These are phyloP conservation scores for Palloptera scutellata DNA, from an alignment of 2,888 invertebrate genomes.

Conservation along the genomic window DNA sequence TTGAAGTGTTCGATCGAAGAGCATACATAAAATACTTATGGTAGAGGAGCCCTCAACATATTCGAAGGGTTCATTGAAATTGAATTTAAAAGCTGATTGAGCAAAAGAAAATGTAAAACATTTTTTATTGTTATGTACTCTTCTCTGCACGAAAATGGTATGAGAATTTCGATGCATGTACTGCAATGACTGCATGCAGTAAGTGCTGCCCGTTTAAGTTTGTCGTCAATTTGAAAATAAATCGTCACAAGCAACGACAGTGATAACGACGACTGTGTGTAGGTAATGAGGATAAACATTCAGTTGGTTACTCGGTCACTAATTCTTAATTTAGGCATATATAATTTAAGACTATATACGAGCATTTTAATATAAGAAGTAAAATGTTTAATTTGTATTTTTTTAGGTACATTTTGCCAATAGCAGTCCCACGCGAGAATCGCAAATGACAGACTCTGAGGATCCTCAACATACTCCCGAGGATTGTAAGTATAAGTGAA, in stretches of 20 bases:
- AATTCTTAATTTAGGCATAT: too few relatives aligned
- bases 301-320: too few relatives aligned
- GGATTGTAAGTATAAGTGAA: constrained; percentile 48
- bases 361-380: not conserved
- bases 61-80: constrained; percentile 27
- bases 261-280: too few relatives aligned
- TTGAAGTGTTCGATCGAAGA: constrained; percentile 20
- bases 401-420: constrained; percentile 74
- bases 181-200: not conserved
- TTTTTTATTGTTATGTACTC: not conserved
- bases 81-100: constrained; percentile 21
- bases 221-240: not conserved
- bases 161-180: not conserved
- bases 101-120: not conserved
- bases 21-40: constrained; percentile 10
- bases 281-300: too few relatives aligned
- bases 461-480: constrained; percentile 51
- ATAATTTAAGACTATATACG: too few relatives aligned
- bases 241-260: not conserved
- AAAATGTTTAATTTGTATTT: constrained; percentile 14
- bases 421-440: constrained; percentile 62
- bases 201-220: not conserved
- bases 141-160: too few relatives aligned
- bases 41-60: constrained; percentile 22
- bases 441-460: constrained; percentile 64